Evolutionary conservation across 1,140 invertebrate genomes (phyloP), one percentile per base, ranked within the genome.

Genomic region (Procambarus virginalis): DNA sequence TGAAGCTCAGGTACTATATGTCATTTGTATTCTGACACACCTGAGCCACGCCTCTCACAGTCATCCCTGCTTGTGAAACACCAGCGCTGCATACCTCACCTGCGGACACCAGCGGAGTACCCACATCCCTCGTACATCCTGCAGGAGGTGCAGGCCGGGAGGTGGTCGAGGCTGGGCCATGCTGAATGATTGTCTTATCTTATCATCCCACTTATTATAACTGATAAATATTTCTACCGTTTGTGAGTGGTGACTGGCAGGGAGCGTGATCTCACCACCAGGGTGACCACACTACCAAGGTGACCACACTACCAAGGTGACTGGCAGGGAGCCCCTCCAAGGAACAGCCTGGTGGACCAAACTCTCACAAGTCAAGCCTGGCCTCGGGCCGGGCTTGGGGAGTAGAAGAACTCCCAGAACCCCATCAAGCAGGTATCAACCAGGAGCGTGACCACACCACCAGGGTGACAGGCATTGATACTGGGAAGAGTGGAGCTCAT

Each of bases 121-220:
- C 22, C 79, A 34, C 55, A 20, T 34, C 60, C 17, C 58, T 51
- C 60, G 48, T 55, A 34, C 34, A 60, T 64, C 80, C 80, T 48
- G 58, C 58, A 64, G 58, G 80, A 82, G 48, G 80, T 64, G 14
- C 60, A 51, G 22, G 55, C 5, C 55, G 58, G 60, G 80, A 82
- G 58, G 48, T 68, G 58, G 73, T 75, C 70, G 48, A 51, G 48
- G 34, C 68, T 14, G 22, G 68, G 68, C 68, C 20, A 46, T 58
- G 68, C 6, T 20, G 49, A 12, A 49, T n/a, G 45, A 64, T 6
- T 68, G 45, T 60, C 81, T 76, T 34, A 34, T 34, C 34, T 34
- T 34, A 34, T 34, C 34, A 34, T 34, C 34, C 34, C 34, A 34
- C 34, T 34, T 34, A 34, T 34, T 34, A 34, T 34, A 34, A 34